Evolutionary conservation across 2,888 invertebrate genomes (phyloP), one percentile per base, ranked within the genome.

Genomic region (Blera fallax): DNA sequence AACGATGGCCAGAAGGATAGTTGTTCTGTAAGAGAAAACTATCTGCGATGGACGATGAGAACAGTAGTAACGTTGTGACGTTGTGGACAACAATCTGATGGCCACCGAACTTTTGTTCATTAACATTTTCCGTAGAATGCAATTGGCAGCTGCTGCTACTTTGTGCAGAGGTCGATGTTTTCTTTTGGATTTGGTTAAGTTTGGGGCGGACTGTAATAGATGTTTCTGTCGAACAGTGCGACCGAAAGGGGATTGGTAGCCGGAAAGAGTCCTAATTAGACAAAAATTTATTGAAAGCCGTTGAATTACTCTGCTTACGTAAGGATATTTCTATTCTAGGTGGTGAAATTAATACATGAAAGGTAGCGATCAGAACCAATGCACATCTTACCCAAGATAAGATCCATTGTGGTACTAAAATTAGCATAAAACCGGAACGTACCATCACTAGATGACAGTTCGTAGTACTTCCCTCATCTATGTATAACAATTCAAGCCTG

Each of bases 91-190:
- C 48, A 67, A 76, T 72, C 76, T 80, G 65, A 67, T 80, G 80
- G 65, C 76, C 70, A 72, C 50, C 74, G 67, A 80, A 67, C 70
- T 67, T 81, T 72, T 67, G 72, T 72, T 80, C 80, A 85, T 85
- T 85, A 77, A 76, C 84, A 80, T 85, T 84, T 79, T 70, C 72
- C 27, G 6, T 34, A 56, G 62, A 73, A 74, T 84, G 56, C 50
- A 84, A 50, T 69, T 58, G 79, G 65, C 48, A 58, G 32, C 10
- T 56, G 29, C 18, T 32, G 34, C 8, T 37, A 62, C 2, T 54
- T 62, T 60, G 40, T 24, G 18, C 7, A 10, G 18, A 27, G 14
- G 45, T 54, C 21, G 40, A 14, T 18, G 18, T 10, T 27, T 29
- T 45, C 16, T 43, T 43, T 69, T 10, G 21, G 16, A 18, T 50